Base-by-base conservation (phyloP, 2,888 invertebrate genomes). In the Caenorhabditis sp. region DNA sequence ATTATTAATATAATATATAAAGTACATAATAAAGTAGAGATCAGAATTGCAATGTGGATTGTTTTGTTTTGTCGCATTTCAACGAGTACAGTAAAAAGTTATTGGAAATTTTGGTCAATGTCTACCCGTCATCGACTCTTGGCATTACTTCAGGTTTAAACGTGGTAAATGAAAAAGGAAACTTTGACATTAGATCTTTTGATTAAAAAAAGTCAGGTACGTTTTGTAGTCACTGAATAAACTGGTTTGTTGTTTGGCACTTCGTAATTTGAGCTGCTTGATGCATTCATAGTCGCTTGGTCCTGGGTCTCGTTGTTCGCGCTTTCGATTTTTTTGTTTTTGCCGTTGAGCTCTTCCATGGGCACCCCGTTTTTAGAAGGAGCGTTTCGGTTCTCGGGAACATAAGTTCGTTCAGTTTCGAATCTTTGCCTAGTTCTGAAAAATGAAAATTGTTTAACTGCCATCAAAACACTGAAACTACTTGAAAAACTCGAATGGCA, bases 381-480 rank as follows among this genome's bases (percentile, higher is more conserved):
- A 8, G 63, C 73, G 48, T 81, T 81, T 48, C 83, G 63, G n/a
- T 65, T 73, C 22, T 86, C 86, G 7, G 87, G 87, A 5, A 87
- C 86, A 68, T 87, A 87, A 0, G 86, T 88, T 55, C 86, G 62
- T 61, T 88, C 88, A 1, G 86, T 87, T 68, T 86, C 86, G 52
- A 87, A 86, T 22, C 80, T 73, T 58, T 79, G 71, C 37, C 85
- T 70, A 22, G 81, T 73, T 43, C 82, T 81, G 56, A 71, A 63
- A 24, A 82, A 61, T 46, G 17, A 20, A 13, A n/a, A 26, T 32
- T 1, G 35, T 11, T n/a, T 0, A 24, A 48, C 37, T 22, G 9
- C 37, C 37, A 45, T 43, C 8, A 7, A 1, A 24, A 6, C 7
- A 27, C 15, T 2, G 20, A 27, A 17, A 39, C 45, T 48, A 82